Evolutionary conservation across 2,888 invertebrate species (phyloP).

Genomic region (Spodoptera littoralis): DNA sequence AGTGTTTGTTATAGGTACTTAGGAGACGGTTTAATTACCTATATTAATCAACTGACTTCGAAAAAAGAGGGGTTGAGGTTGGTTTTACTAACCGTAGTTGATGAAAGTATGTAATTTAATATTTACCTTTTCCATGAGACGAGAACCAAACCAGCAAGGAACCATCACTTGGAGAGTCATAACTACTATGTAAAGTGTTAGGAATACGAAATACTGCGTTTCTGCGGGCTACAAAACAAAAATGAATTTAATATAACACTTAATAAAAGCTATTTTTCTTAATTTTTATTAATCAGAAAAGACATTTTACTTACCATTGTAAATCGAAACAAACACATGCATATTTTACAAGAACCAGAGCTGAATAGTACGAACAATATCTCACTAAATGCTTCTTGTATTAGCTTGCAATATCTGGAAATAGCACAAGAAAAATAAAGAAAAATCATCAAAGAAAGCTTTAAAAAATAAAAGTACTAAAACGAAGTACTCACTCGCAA

Average conservation of each 20-base stretch:
- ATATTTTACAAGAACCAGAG: constrained; percentile 74
- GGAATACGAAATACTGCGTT: constrained; percentile 70
- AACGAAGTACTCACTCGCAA: constrained; percentile 64
- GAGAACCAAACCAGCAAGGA: constrained; percentile 78
- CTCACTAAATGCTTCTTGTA: constrained; percentile 71
- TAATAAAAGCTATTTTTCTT: too few species aligned
- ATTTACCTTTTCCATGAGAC: constrained; percentile 71
- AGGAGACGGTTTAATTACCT: too few species aligned
- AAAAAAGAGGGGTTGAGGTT: too few species aligned
- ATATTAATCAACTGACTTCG: too few species aligned
- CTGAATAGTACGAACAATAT: constrained; percentile 74
- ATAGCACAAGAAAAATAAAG: not conserved
- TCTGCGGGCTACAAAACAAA: constrained; percentile 68
- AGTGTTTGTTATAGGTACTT: too few species aligned
- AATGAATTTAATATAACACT: not conserved
- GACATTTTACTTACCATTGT: constrained; percentile 66
- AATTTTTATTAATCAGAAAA: too few species aligned
- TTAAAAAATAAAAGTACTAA: not conserved
- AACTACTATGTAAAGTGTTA: constrained; percentile 69
- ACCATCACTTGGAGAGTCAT: constrained; percentile 74
- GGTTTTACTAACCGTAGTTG: too few species aligned
- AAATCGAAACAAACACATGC: constrained; percentile 75
- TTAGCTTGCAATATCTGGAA: constrained; percentile 71
- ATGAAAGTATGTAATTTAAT: too few species aligned
- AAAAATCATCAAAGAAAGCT: too few species aligned